These are phyloP conservation scores for Siniperca chuatsi DNA, from an alignment of 2,113 vertebrate genomes.

Conservation along the genomic window DNA sequence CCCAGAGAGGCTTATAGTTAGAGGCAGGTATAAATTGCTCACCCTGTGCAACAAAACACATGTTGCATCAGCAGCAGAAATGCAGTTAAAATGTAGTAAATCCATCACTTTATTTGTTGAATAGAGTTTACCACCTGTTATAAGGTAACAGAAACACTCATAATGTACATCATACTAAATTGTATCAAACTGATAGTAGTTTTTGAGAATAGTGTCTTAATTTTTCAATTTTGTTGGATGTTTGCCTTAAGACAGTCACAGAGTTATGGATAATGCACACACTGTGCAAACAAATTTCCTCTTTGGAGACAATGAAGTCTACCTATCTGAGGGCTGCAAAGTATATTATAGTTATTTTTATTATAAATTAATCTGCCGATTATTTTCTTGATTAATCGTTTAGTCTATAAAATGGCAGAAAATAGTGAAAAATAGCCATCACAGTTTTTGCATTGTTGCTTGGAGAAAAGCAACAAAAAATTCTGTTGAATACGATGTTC, in stretches of 20 bases:
- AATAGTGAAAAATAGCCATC: too few species aligned
- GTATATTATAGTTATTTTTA: neutral
- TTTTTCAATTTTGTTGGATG: neutral
- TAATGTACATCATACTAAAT: neutral
- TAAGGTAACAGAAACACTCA: neutral
- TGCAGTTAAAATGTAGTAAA: neutral
- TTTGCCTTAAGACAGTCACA: neutral
- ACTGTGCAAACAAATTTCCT: neutral
- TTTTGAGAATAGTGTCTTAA: neutral
- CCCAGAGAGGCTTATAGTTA: constrained; percentile 36
- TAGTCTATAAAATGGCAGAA: too few species aligned
- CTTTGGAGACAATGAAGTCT: neutral
- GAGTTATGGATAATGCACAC: neutral
- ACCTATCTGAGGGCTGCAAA: neutral
- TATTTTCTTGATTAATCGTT: neutral
- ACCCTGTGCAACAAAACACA: constrained; percentile 2
- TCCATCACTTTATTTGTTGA: neutral
- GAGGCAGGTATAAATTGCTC: constrained; percentile 44
- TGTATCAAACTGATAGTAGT: neutral
- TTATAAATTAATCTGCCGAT: neutral
- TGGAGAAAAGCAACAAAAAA: neutral
- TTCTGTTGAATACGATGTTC: neutral
- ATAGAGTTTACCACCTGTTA: neutral
- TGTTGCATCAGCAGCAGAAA: constrained; percentile 17
- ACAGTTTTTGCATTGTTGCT: too few species aligned